Evolutionary conservation across 2,888 invertebrate genomes (phyloP).

Genomic region (Penaeus monodon): DNA sequence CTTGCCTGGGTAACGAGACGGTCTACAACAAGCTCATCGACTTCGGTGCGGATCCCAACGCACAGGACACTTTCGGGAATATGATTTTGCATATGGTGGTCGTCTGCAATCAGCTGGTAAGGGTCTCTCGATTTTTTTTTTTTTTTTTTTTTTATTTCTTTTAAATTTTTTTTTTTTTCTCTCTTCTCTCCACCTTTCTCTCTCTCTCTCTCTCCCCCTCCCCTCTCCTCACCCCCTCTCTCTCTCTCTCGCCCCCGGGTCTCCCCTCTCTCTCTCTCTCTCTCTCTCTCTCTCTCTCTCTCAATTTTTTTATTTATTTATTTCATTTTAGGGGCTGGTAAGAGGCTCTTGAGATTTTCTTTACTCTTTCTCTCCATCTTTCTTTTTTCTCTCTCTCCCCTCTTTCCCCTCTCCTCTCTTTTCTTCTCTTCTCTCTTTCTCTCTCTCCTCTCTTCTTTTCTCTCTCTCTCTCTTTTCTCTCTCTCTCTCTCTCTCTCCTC

Average conservation of each 20-base stretch:
- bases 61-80: constrained; percentile 96
- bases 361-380: no score
- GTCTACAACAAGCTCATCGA: constrained; percentile 95
- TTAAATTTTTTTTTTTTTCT: neutral
- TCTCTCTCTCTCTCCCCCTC: neutral
- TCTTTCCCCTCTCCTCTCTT: neutral
- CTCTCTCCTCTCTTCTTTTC: neutral
- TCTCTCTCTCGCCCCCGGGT: no score
- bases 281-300: no score
- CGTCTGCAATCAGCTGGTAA: constrained; percentile 93
- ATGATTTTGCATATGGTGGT: constrained; percentile 99
- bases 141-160: neutral
- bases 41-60: constrained; percentile 92
- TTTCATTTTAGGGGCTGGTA: no score
- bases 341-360: no score
- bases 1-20: constrained; percentile 96
- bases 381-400: no score
- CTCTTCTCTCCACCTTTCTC: no score
- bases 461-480: neutral
- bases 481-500: no score
- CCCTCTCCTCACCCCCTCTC: neutral
- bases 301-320: no score
- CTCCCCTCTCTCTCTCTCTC: no score
- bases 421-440: neutral
- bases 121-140: neutral